A percentile compares a stretch with the other conserved stretches of the same genome.
phyloP scores from a whole-genome alignment of 2,113 vertebrate genomes.

The Eudyptes chrysolophus region DNA sequence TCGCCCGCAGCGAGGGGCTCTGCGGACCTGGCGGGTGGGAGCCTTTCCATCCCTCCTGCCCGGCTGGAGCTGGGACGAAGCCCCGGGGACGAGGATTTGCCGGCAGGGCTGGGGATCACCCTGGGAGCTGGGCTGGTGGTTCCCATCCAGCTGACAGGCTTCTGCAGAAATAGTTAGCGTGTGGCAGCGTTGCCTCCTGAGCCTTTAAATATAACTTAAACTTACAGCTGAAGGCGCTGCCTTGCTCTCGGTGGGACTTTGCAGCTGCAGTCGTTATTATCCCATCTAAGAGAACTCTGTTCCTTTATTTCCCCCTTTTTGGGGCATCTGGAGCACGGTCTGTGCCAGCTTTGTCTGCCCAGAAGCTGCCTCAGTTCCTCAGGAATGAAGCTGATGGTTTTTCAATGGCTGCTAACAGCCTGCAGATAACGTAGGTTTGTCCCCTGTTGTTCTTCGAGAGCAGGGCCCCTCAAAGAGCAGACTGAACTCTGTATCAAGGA shows the following conservation, averaged over 20 bases:
- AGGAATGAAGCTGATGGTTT: neutral
- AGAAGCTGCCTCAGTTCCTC: neutral
- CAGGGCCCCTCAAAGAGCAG: neutral
- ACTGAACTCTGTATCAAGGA: neutral
- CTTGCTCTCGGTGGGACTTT: neutral
- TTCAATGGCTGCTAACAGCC: neutral
- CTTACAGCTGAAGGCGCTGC: neutral
- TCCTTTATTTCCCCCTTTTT: neutral
- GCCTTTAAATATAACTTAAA: neutral
- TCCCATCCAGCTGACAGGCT: neutral
- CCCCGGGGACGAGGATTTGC: fast-evolving
- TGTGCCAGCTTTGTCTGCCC: neutral
- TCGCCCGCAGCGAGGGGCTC: fast-evolving
- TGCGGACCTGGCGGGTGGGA: fast-evolving
- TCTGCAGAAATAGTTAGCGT: neutral
- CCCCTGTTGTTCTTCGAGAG: neutral
- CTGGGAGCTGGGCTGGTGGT: neutral
- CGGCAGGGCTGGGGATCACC: neutral
- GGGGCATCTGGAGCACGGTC: neutral
- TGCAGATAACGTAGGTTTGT: neutral
- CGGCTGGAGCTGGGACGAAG: neutral
- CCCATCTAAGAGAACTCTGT: neutral
- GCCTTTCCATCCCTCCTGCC: neutral
- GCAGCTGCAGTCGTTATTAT: neutral
- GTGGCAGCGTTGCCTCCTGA: neutral